phyloP scores from a whole-genome alignment of 2,888 invertebrate species.

The Campoplex capitator region DNA sequence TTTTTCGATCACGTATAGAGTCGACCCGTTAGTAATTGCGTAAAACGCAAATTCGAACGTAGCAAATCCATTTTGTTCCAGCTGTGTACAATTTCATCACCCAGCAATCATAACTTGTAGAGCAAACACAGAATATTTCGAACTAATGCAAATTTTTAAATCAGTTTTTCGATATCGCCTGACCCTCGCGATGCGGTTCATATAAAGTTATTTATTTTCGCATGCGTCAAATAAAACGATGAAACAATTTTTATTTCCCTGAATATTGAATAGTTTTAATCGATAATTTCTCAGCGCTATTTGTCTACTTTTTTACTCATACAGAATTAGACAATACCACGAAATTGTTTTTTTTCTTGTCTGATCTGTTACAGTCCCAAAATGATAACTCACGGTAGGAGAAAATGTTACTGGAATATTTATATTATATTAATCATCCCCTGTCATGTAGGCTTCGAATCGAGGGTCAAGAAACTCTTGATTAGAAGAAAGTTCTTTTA shows the following conservation, averaged over 20 bases:
- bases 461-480: conserved; percentile 40
- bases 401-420: conserved; percentile 32
- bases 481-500: conserved; percentile 50
- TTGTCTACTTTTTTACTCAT: background rate
- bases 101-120: background rate
- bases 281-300: background rate
- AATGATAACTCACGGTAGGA: conserved; percentile 38
- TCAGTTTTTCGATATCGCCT: conserved; percentile 43
- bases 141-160: conserved; percentile 57
- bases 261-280: conserved; percentile 31
- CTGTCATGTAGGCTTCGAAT: conserved; percentile 8
- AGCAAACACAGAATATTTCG: conserved; percentile 42
- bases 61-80: conserved; percentile 22
- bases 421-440: conserved; percentile 51
- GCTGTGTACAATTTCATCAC: conserved; percentile 1
- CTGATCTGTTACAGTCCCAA: background rate
- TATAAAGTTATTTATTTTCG: conserved; percentile 47
- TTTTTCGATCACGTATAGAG: conserved; percentile 8
- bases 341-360: background rate
- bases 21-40: conserved; percentile 55
- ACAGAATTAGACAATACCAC: background rate
- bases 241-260: conserved; percentile 21
- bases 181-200: conserved; percentile 15
- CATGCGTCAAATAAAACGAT: conserved; percentile 20
- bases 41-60: conserved; percentile 55